A percentile compares a stretch with the other conserved stretches of the same genome.
These are phyloP conservation scores for Propithecus deckenii DNA, from an alignment of 2,797 vertebrate genomes.

Conservation along the genomic window DNA sequence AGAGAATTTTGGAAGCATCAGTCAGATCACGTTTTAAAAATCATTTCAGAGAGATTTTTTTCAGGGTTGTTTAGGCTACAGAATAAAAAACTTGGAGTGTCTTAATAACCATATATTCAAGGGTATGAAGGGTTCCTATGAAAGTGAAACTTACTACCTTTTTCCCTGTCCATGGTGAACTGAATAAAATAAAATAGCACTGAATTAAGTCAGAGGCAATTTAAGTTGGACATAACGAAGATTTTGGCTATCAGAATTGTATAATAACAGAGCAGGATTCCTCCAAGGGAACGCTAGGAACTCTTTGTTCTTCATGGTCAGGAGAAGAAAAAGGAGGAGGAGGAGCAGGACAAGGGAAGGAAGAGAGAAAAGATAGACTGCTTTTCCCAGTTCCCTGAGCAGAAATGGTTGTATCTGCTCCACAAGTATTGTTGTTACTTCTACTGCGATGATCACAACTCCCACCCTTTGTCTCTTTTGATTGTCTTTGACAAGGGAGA, in stretches of 20 bases:
- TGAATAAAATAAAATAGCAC: conserved; percentile 52
- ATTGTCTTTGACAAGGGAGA: neutral
- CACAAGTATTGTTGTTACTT: neutral
- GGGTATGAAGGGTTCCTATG: neutral
- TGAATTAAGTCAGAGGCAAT: conserved; percentile 63
- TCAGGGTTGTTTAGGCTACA: neutral
- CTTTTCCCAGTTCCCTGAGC: neutral
- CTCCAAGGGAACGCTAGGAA: neutral
- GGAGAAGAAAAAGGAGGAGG: neutral
- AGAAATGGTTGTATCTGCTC: neutral
- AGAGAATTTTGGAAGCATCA: conserved; percentile 28
- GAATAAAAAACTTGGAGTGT: conserved; percentile 16
- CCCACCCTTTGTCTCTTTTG: neutral
- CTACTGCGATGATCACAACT: neutral
- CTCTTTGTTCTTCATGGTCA: neutral
- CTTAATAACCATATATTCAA: conserved; percentile 4
- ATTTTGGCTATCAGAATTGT: conserved; percentile 27
- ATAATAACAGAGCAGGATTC: neutral
- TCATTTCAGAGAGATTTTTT: conserved; percentile 21
- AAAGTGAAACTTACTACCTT: conserved; percentile 42
- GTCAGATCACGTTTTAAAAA: conserved; percentile 39
- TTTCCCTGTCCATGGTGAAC: conserved; percentile 40
- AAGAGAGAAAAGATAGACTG: neutral
- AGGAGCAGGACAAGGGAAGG: neutral
- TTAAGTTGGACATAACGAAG: conserved; percentile 28